Conservation (phyloP, 2,888 invertebrate genomes). For the Cosmopolites sordidus region DNA sequence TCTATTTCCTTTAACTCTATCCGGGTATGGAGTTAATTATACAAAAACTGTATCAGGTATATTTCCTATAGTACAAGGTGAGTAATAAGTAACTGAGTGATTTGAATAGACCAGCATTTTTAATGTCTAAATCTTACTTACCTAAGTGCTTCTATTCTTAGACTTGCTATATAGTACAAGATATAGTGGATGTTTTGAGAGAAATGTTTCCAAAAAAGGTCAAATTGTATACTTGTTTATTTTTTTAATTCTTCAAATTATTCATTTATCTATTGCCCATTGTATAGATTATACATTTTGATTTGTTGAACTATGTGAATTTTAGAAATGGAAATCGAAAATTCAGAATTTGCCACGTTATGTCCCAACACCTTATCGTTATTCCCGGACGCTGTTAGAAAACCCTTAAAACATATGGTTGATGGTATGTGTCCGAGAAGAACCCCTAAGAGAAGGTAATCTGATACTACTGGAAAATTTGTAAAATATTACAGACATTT, state of each 20-base stretch:
- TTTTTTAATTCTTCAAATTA: not conserved
- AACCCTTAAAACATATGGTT: constrained; percentile 80
- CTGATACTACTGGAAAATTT: not conserved
- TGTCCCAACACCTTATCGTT: constrained; percentile 84
- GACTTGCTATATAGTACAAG: no score
- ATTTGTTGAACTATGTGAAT: not conserved
- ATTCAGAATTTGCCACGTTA: constrained; percentile 58
- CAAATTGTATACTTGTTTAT: no score
- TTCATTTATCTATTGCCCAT: no score
- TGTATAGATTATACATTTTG: no score
- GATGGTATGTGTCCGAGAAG: constrained; percentile 72
- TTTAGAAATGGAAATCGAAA: constrained; percentile 52
- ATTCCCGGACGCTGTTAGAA: constrained; percentile 78
- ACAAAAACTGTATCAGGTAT: constrained; percentile 19
- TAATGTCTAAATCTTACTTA: no score
- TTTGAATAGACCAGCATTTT: no score
- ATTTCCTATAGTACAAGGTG: not conserved
- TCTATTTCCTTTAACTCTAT: constrained; percentile 81
- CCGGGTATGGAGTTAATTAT: constrained; percentile 50
- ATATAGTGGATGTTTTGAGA: no score
- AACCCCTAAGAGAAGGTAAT: constrained; percentile 53
- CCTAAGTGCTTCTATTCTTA: no score
- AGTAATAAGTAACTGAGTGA: no score
- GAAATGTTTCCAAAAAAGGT: no score
- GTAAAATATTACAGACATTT: constrained; percentile 1